Evolutionary conservation across 2,113 vertebrate genomes (phyloP), one percentile per base, ranked within the genome.

Genomic region (Coptodon bakossiorum): DNA sequence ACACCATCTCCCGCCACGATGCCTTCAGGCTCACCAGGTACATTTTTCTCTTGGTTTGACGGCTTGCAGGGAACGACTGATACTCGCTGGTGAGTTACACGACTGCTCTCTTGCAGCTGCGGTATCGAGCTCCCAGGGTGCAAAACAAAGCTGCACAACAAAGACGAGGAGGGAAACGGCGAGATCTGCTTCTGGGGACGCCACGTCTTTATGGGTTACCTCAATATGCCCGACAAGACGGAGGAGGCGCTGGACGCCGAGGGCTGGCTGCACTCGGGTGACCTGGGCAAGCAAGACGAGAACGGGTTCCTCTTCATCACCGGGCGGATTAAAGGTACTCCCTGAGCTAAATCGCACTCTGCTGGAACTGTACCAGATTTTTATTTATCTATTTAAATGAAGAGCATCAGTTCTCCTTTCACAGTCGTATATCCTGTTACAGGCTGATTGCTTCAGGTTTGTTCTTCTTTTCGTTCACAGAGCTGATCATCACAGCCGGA

Each of bases 121-220:
- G 98, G 98, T 5, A 98, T 95, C 90, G 94, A 96, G 52, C 22
- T 98, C n/a, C 36, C 52, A 0, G 98, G 97, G 2, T 98, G 98
- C 84, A 88, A 88, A 92, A 98, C 96, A 0, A 97, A 97, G 95
- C 95, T 99, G 45, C 63, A 94, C 10, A 95, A 96, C 5, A 96
- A 96, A 0, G 97, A 97, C 45, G 5, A 4, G 1, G 97, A 98
- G 0, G 97, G 97, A 5, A 63, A 14, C 0, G 98, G 98, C 0
- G 98, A 99, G 93, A 88, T 99, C 90, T 98, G 98, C 89, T 97
- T 98, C 86, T 98, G 97, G 79, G 98, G 98, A 1, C 96, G 98
- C 1, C 98, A 99, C 13, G 6, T 99, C 88, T 99, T 99, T 95
- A 99, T 99, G 98, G 98, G 98, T 31, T 99, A 99, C 88, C 92